A percentile compares a stretch with the other conserved stretches of the same genome.
Conservation (phyloP, 2,888 invertebrate genomes). For the Anticlea derivata region DNA sequence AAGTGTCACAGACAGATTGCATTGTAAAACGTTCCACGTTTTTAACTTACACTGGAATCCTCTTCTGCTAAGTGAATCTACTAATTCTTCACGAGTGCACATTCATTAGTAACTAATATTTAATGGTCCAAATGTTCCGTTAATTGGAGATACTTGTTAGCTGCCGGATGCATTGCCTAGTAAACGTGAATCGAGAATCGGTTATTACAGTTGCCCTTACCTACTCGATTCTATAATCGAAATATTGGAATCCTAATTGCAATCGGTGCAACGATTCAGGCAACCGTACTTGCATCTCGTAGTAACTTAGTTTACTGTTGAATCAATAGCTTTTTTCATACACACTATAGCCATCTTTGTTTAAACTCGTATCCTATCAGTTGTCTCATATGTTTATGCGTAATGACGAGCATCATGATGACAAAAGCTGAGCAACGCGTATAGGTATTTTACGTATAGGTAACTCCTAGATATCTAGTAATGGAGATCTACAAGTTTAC, state of each 20-base stretch:
- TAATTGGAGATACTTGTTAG: conserved; percentile 69
- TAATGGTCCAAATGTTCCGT: conserved; percentile 59
- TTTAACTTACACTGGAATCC: conserved; percentile 31
- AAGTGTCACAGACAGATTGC: conserved; percentile 48
- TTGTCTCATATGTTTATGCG: too few relatives aligned
- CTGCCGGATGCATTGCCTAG: conserved; percentile 52
- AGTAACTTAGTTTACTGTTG: too few relatives aligned
- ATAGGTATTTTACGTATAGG: too few relatives aligned
- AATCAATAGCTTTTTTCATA: too few relatives aligned
- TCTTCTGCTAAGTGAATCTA: conserved; percentile 39
- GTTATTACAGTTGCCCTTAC: conserved; percentile 53
- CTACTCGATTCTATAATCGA: conserved; percentile 50
- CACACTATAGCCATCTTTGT: too few relatives aligned
- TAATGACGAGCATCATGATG: not conserved
- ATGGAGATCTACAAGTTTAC: too few relatives aligned
- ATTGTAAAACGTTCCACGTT: conserved; percentile 33
- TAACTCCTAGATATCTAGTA: too few relatives aligned
- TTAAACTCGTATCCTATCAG: too few relatives aligned
- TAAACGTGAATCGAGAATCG: conserved; percentile 47
- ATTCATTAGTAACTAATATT: conserved; percentile 45
- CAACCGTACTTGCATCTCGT: not conserved
- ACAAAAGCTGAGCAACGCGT: not conserved
- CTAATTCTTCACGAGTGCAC: conserved; percentile 45
- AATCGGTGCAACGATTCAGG: conserved; percentile 42
- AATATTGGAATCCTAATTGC: conserved; percentile 51